Evolutionary conservation across 2,888 invertebrate species (phyloP).

Genomic region (Muscina levida): DNA sequence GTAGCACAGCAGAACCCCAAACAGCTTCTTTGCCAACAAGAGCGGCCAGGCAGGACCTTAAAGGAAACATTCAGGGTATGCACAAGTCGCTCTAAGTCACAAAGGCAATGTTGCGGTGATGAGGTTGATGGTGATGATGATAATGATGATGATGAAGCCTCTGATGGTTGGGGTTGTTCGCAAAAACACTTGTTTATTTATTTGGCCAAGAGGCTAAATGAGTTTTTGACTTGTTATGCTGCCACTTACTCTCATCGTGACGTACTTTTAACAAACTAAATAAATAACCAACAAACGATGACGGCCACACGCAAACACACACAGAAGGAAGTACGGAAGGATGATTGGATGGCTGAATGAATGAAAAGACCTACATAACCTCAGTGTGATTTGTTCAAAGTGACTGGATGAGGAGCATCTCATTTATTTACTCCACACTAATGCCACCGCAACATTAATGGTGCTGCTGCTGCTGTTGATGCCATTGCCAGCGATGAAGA

Average conservation of each 20-base stretch:
- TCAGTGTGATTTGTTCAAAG: neutral
- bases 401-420: constrained; percentile 31
- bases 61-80: neutral
- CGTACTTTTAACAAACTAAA: constrained; percentile 41
- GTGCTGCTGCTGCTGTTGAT: no score
- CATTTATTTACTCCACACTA: constrained; percentile 46
- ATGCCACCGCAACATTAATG: neutral
- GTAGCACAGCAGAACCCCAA: constrained; percentile 28
- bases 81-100: neutral
- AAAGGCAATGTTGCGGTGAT: constrained; percentile 18
- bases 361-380: neutral
- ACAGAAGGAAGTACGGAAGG: neutral
- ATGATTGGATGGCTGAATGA: neutral
- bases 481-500: constrained; percentile 1
- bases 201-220: constrained; percentile 72
- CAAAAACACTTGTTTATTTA: constrained; percentile 68
- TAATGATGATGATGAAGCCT: no score
- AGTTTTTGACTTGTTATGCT: constrained; percentile 69
- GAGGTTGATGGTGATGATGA: no score
- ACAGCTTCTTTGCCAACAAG: neutral
- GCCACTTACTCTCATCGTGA: constrained; percentile 61
- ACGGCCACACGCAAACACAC: neutral
- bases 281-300: constrained; percentile 9
- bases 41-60: neutral
- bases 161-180: no score